These are phyloP conservation scores for Leiothrix lutea DNA, from an alignment of 2,113 vertebrate species.

Conservation along the genomic window DNA sequence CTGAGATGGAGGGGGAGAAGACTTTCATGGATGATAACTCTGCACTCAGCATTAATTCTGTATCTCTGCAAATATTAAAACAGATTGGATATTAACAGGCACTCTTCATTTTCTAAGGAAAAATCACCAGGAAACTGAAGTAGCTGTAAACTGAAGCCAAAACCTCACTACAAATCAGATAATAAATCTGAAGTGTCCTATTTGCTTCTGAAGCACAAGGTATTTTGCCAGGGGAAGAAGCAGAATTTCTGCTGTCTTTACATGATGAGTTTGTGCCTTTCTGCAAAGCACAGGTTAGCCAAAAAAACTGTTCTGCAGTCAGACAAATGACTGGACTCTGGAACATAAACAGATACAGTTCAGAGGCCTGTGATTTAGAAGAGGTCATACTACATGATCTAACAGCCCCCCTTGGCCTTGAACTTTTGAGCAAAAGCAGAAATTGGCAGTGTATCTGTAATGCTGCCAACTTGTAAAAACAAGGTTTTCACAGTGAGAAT, in stretches of 20 bases:
- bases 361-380: constrained; percentile 28
- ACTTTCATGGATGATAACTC: not conserved
- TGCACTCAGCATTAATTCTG: not conserved
- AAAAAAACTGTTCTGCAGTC: not conserved
- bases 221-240: not conserved
- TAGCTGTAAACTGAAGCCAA: not conserved
- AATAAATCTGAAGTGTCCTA: not conserved
- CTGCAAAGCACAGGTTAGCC: not conserved
- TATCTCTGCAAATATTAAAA: not conserved
- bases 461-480: constrained; percentile 40
- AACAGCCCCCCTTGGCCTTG: not conserved
- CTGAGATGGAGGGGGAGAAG: not conserved
- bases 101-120: not conserved
- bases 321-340: constrained; percentile 1
- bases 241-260: not conserved
- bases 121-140: not conserved
- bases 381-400: constrained; percentile 15
- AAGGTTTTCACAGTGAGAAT: constrained; percentile 40
- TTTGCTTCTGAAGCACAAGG: not conserved
- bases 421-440: constrained; percentile 57
- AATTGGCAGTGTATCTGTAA: constrained; percentile 19
- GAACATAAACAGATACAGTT: constrained; percentile 1
- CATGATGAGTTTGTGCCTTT: not conserved
- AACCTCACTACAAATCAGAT: not conserved
- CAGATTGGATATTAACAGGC: not conserved